These are phyloP conservation scores for Cydia fagiglandana DNA, from an alignment of 1,140 invertebrate genomes.

Conservation along the genomic window DNA sequence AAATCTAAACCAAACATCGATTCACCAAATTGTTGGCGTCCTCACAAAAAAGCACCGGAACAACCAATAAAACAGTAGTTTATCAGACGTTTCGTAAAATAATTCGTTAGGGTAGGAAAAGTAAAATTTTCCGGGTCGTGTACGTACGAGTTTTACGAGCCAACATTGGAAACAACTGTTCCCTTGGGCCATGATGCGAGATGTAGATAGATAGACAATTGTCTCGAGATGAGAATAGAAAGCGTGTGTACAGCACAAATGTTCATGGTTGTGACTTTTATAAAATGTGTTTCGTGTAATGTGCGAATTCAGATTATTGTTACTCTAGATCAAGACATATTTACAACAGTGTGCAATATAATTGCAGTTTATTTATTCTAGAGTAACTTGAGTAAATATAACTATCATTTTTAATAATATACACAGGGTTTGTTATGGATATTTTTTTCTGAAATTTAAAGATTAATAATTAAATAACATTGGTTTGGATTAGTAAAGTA, in stretches of 20 bases:
- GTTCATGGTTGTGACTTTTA: not conserved
- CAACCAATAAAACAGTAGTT: conserved; percentile 31
- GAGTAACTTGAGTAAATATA: too few species aligned
- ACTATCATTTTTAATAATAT: too few species aligned
- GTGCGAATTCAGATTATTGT: too few species aligned
- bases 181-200: conserved; percentile 53
- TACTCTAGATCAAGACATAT: too few species aligned
- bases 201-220: conserved; percentile 48
- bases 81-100: conserved; percentile 26
- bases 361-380: too few species aligned
- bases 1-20: conserved; percentile 15
- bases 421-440: too few species aligned
- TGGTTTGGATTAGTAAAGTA: too few species aligned
- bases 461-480: too few species aligned
- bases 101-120: conserved; percentile 25
- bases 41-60: conserved; percentile 16
- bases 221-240: conserved; percentile 38
- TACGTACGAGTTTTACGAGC: conserved; percentile 60
- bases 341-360: too few species aligned
- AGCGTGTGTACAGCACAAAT: not conserved
- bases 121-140: conserved; percentile 30
- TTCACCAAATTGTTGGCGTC: not conserved
- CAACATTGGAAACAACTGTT: conserved; percentile 66
- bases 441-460: too few species aligned
- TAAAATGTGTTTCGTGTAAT: too few species aligned